phyloP scores from a whole-genome alignment of 2,888 invertebrate genomes.

The Drosophila maculinotata region DNA sequence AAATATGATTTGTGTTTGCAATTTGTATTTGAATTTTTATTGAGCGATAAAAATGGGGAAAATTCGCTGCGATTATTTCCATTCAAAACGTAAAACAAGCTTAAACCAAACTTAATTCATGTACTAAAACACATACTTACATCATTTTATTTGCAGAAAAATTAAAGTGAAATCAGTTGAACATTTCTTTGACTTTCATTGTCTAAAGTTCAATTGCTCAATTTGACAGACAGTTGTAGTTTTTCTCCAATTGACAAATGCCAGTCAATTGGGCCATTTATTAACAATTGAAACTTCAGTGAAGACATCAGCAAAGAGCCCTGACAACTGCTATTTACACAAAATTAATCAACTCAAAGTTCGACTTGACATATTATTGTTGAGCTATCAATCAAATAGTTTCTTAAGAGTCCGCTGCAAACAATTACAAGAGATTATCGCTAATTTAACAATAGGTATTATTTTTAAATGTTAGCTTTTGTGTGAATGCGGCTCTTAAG shows the following conservation, averaged over 20 bases:
- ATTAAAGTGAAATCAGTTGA: conserved; percentile 1
- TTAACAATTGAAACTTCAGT: conserved; percentile 2
- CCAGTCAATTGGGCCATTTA: conserved; percentile 6
- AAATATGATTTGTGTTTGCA: neutral
- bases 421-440: conserved; percentile 61
- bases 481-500: neutral
- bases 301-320: conserved; percentile 21
- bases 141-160: no score
- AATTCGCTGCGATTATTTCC: neutral
- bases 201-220: neutral
- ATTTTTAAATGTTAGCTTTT: conserved; percentile 1
- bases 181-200: neutral
- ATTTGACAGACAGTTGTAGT: neutral
- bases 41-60: neutral
- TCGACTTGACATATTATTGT: conserved; percentile 39
- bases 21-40: neutral
- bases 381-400: conserved; percentile 54
- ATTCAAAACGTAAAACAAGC: no score
- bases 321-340: neutral
- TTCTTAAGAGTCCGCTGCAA: conserved; percentile 36
- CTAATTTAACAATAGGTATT: conserved; percentile 32
- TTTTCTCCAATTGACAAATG: conserved; percentile 18
- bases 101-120: neutral
- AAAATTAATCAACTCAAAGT: conserved; percentile 37
- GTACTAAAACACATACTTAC: neutral